These are phyloP conservation scores for Propithecus deckenii DNA, from an alignment of 2,797 vertebrate species.

Conservation along the genomic window DNA sequence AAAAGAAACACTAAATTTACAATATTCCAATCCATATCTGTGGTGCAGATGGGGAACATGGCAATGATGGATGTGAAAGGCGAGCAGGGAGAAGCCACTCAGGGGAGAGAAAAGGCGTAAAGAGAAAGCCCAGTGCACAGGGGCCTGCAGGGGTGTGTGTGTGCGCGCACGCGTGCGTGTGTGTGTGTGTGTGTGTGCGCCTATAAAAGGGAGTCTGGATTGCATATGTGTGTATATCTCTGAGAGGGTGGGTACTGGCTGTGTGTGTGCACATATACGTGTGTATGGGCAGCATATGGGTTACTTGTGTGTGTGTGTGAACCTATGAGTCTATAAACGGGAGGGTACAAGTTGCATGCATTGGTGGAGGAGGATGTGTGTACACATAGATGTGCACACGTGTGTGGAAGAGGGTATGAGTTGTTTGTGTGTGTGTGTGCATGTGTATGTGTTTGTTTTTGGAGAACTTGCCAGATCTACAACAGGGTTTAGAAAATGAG, in stretches of 20 bases:
- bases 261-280: not conserved
- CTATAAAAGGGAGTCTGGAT: not conserved
- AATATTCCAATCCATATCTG: not conserved
- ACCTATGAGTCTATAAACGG: not conserved
- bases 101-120: not conserved
- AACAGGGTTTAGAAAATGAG: not conserved
- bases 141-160: accelerated
- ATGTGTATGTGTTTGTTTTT: not conserved
- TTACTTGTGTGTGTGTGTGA: not conserved
- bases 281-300: not conserved
- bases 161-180: too few relatives aligned
- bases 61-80: not conserved
- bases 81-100: not conserved
- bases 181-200: accelerated
- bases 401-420: too few relatives aligned
- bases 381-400: accelerated
- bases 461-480: not conserved
- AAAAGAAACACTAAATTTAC: conserved; percentile 59
- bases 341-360: not conserved
- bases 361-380: accelerated
- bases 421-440: not conserved
- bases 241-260: too few relatives aligned
- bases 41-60: not conserved
- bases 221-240: not conserved
- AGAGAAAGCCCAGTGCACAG: not conserved